Conservation (phyloP, 2,113 vertebrate species). For the Motacilla alba region DNA sequence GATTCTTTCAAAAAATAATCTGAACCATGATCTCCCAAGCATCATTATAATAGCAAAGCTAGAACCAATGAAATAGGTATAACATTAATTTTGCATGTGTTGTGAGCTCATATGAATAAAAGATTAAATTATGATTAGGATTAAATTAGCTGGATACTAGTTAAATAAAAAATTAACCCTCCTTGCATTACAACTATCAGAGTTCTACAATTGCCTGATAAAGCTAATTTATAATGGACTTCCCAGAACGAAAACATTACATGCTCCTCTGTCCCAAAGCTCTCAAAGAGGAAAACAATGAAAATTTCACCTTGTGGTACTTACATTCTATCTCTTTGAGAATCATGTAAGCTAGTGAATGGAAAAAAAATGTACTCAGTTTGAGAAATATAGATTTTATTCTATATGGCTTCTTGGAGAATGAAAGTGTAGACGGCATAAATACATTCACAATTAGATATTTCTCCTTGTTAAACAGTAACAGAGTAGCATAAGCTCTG, state of each 20-base stretch:
- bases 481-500: neutral
- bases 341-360: neutral
- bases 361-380: neutral
- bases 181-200: neutral
- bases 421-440: neutral
- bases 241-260: neutral
- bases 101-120: neutral
- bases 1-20: neutral
- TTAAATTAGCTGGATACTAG: neutral
- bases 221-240: neutral
- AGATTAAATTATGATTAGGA: neutral
- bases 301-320: neutral
- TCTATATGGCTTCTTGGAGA: neutral
- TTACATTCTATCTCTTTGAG: neutral
- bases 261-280: neutral
- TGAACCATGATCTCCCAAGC: neutral
- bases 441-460: neutral
- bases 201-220: neutral
- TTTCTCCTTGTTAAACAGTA: neutral
- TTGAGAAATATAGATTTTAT: neutral
- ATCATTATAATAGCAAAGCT: neutral
- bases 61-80: neutral
- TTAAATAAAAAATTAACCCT: neutral
- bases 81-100: rapidly evolving
- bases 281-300: neutral